phyloP scores from a whole-genome alignment of 2,888 invertebrate genomes.

The Tachina fera region DNA sequence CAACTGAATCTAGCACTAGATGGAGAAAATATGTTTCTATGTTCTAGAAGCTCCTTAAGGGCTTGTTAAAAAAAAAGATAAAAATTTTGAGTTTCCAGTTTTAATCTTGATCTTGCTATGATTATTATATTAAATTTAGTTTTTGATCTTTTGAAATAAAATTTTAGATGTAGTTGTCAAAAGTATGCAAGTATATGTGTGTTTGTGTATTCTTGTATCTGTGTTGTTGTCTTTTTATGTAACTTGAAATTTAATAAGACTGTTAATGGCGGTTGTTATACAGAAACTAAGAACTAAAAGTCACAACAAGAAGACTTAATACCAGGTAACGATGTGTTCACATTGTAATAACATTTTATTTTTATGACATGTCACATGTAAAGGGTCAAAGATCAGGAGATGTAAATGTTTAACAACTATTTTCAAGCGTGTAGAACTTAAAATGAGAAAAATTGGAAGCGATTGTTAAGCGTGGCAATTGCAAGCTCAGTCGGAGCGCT shows the following conservation, averaged over 20 bases:
- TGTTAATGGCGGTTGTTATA: constrained; percentile 29
- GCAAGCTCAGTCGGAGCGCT: too few relatives aligned
- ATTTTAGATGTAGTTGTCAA: background rate
- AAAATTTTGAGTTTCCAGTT: background rate
- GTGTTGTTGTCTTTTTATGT: constrained; percentile 16
- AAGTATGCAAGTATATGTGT: background rate
- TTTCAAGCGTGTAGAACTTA: background rate
- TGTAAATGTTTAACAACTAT: background rate
- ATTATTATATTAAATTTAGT: background rate
- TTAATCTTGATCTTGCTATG: background rate
- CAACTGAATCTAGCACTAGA: too few relatives aligned
- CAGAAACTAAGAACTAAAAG: constrained; percentile 19
- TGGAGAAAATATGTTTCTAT: too few relatives aligned
- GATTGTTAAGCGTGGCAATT: too few relatives aligned
- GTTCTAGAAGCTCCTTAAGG: too few relatives aligned
- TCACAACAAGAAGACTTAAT: constrained; percentile 9
- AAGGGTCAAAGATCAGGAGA: background rate
- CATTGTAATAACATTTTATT: constrained; percentile 29
- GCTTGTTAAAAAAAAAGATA: too few relatives aligned
- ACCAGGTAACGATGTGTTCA: constrained; percentile 38
- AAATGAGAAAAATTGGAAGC: too few relatives aligned
- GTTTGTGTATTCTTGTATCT: background rate
- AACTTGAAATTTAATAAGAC: constrained; percentile 62
- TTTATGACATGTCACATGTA: background rate
- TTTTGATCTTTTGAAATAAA: background rate